Conservation (phyloP, 2,888 invertebrate species). For the Ectobius pallidus region DNA sequence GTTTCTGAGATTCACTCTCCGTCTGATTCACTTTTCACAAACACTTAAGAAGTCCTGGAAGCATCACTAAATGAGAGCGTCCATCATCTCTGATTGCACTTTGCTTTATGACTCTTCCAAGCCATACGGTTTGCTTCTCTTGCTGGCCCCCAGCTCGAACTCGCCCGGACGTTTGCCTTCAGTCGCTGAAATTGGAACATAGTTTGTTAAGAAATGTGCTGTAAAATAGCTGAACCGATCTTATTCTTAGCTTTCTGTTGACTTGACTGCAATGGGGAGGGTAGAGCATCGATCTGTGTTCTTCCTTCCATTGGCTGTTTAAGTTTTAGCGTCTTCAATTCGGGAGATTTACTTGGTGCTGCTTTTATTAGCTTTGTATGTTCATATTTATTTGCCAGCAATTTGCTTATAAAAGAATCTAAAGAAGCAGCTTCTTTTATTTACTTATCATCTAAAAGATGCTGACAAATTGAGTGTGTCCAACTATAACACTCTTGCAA, state of each 20-base stretch:
- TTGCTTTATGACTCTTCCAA: conserved; percentile 46
- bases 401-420: too few species aligned
- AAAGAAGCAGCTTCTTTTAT: too few species aligned
- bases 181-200: conserved; percentile 50
- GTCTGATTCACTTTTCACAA: too few species aligned
- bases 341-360: background rate
- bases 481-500: too few species aligned
- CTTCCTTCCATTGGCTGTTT: background rate
- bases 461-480: too few species aligned
- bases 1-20: too few species aligned
- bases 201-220: background rate
- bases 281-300: background rate
- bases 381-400: too few species aligned
- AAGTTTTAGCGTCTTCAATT: background rate
- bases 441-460: too few species aligned
- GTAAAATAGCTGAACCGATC: conserved; percentile 28
- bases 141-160: conserved; percentile 66
- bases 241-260: conserved; percentile 46
- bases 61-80: too few species aligned
- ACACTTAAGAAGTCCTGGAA: too few species aligned
- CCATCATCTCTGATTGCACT: background rate
- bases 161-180: conserved; percentile 50
- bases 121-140: conserved; percentile 51
- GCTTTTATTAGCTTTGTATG: background rate
- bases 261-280: background rate